These are phyloP conservation scores for Strix aluco DNA, from an alignment of 2,113 vertebrate genomes.

Conservation along the genomic window DNA sequence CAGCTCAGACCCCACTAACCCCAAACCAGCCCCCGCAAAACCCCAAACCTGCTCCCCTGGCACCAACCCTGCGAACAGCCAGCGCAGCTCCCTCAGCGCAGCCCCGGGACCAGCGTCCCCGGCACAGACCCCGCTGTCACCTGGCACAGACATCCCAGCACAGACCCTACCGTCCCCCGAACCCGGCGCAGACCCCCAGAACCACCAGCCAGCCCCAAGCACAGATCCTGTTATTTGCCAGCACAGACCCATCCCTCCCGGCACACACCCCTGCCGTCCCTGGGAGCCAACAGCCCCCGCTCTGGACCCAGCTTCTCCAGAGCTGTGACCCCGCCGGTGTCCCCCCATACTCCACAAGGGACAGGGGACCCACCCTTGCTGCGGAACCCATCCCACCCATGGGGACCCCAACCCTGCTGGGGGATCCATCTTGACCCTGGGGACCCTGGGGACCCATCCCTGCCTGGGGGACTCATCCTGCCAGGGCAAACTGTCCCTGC, in stretches of 20 bases:
- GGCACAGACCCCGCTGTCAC: too few species aligned
- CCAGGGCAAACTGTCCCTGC: neutral
- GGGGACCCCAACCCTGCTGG: neutral
- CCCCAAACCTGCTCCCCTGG: neutral
- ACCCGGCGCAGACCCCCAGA: too few species aligned
- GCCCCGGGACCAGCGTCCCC: too few species aligned
- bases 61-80: neutral
- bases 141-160: too few species aligned
- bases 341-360: neutral
- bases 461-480: neutral
- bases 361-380: neutral
- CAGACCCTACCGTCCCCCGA: too few species aligned
- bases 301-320: neutral
- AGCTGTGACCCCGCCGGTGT: neutral
- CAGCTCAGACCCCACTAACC: neutral
- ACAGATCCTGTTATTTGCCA: neutral
- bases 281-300: neutral
- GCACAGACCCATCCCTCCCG: neutral
- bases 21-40: neutral
- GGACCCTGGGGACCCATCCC: neutral
- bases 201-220: too few species aligned
- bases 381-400: neutral
- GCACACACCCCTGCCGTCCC: neutral
- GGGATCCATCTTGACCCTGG: neutral
- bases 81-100: accelerated